Conservation (phyloP, 2,113 vertebrate genomes). For the Chionomys nivalis region DNA sequence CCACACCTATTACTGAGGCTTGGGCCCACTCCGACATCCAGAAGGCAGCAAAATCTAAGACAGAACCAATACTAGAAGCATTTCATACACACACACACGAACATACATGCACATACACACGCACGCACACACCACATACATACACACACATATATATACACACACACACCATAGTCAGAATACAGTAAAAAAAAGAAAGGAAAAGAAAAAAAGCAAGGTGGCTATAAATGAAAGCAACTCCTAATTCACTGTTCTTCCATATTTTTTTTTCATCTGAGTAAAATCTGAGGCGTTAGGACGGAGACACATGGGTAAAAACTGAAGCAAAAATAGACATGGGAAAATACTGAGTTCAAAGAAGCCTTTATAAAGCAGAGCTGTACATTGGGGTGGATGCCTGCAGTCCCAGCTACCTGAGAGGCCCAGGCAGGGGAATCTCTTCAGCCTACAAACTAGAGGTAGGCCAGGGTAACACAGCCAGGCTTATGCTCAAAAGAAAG, state of each 20-base stretch:
- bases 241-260: not conserved
- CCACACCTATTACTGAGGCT: not conserved
- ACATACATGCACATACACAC: not conserved
- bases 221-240: not conserved
- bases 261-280: not conserved
- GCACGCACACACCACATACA: not conserved
- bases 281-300: not conserved
- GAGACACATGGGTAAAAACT: not conserved
- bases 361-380: not conserved
- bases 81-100: not conserved
- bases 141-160: not conserved
- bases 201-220: not conserved
- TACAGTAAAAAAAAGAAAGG: too few relatives aligned
- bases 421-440: not conserved
- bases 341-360: not conserved
- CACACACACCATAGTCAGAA: not conserved
- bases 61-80: not conserved
- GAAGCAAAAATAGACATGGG: not conserved
- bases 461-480: not conserved
- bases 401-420: not conserved
- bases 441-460: not conserved
- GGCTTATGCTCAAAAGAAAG: not conserved
- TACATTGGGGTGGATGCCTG: not conserved
- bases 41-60: conserved; percentile 3
- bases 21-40: not conserved